These are phyloP conservation scores for Aphaenogaster rudis DNA, from an alignment of 1,140 invertebrate genomes.

Conservation along the genomic window DNA sequence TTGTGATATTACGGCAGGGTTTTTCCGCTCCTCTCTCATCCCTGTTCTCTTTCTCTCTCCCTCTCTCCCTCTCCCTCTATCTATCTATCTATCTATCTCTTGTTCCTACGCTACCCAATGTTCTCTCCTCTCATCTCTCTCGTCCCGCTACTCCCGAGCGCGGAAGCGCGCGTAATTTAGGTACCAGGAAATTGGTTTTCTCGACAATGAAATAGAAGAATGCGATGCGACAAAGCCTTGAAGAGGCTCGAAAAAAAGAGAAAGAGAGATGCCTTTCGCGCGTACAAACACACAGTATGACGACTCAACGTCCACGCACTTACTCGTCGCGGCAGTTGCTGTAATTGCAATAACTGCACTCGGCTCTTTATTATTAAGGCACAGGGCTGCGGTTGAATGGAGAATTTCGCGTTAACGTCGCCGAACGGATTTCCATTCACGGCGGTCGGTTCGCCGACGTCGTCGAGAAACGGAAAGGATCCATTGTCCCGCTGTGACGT, in stretches of 20 bases:
- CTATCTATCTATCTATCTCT: slow-evolving; percentile 59
- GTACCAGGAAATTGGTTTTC: slow-evolving; percentile 87
- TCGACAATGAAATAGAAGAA: slow-evolving; percentile 88
- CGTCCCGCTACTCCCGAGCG: slow-evolving; percentile 49
- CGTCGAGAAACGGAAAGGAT: slow-evolving; percentile 51
- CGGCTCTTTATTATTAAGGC: slow-evolving; percentile 70
- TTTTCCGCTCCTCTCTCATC: slow-evolving; percentile 76
- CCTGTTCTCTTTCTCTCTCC: slow-evolving; percentile 59
- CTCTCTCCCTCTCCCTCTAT: slow-evolving; percentile 43
- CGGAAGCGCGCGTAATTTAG: slow-evolving; percentile 85
- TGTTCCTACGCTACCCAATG: slow-evolving; percentile 7
- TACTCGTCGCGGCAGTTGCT: slow-evolving; percentile 35
- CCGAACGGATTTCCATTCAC: slow-evolving; percentile 73
- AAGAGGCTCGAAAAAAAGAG: slow-evolving; percentile 71
- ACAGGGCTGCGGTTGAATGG: slow-evolving; percentile 44
- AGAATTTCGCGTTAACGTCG: slow-evolving; percentile 58
- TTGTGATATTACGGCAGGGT: slow-evolving; percentile 84
- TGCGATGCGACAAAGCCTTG: slow-evolving; percentile 82
- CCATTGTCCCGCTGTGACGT: slow-evolving; percentile 68
- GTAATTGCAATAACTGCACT: slow-evolving; percentile 56
- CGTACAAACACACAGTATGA: slow-evolving; percentile 29
- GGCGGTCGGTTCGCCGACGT: slow-evolving; percentile 68
- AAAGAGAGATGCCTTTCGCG: slow-evolving; percentile 57
- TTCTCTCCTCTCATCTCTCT: slow-evolving; percentile 70
- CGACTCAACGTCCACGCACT: slow-evolving; percentile 45